phyloP scores from a whole-genome alignment of 2,113 vertebrate genomes.

The Spermophilus dauricus region DNA sequence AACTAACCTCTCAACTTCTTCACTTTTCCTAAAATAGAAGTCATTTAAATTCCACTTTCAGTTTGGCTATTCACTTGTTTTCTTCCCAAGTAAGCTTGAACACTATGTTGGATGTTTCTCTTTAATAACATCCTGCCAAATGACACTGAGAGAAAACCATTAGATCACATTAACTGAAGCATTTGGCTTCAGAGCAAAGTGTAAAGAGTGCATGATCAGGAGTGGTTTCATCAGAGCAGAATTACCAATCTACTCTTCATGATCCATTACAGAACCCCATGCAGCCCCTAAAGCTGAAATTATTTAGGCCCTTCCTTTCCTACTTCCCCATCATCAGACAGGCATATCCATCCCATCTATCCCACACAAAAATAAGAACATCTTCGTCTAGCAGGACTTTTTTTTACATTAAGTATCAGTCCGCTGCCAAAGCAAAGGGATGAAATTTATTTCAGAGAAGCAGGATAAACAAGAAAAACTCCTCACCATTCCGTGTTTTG shows the following conservation, averaged over 20 bases:
- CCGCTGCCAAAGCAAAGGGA: not conserved
- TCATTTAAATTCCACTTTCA: not conserved
- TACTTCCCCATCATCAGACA: not conserved
- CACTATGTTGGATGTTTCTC: not conserved
- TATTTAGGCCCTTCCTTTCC: not conserved
- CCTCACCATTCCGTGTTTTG: not conserved
- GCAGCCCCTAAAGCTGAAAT: not conserved
- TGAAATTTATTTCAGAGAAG: not conserved
- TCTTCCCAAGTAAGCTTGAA: slow-evolving; percentile 40
- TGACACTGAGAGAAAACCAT: not conserved
- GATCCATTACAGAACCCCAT: not conserved
- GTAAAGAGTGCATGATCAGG: not conserved
- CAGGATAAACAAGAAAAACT: not conserved
- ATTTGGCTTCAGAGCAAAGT: not conserved
- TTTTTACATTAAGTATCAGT: not conserved
- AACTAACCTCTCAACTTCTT: not conserved
- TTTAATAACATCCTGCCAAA: not conserved
- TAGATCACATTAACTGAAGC: not conserved
- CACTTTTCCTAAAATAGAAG: not conserved
- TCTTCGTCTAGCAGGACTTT: not conserved
- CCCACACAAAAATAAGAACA: not conserved
- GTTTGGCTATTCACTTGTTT: not conserved
- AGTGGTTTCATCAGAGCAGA: not conserved
- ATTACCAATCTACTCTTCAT: not conserved
- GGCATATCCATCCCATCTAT: not conserved